Evolutionary conservation across 2,888 invertebrate species (phyloP).

Genomic region (Agriopis leucophaearia): DNA sequence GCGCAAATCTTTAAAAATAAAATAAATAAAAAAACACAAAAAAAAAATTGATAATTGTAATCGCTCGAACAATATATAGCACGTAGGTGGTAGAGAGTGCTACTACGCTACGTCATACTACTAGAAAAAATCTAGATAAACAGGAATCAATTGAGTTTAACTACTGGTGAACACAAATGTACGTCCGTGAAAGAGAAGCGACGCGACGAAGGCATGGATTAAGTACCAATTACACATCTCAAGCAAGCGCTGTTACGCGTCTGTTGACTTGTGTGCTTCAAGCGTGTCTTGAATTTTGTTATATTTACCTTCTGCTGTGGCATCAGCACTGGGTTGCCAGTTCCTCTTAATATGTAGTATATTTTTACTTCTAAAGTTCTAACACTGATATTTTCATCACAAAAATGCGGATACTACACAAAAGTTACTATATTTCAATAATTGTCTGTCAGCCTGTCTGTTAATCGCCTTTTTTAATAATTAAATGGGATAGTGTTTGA

Average conservation of each 20-base stretch:
- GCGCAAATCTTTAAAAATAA: too few relatives aligned
- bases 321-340: neutral
- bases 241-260: conserved; percentile 53
- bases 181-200: conserved; percentile 18
- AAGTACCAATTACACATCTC: conserved; percentile 77
- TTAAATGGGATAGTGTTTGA: too few relatives aligned
- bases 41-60: too few relatives aligned
- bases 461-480: too few relatives aligned
- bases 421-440: too few relatives aligned
- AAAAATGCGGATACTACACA: too few relatives aligned
- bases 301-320: conserved; percentile 21
- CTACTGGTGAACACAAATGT: conserved; percentile 10
- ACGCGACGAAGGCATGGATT: conserved; percentile 70
- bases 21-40: too few relatives aligned
- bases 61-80: too few relatives aligned
- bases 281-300: conserved; percentile 53
- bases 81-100: too few relatives aligned
- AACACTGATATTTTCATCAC: neutral
- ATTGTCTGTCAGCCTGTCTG: too few relatives aligned
- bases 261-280: conserved; percentile 55
- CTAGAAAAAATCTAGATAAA: neutral
- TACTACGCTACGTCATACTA: too few relatives aligned
- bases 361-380: neutral
- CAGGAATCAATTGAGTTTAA: neutral
- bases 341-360: neutral